phyloP scores from a whole-genome alignment of 2,113 vertebrate genomes.

The Saguinus midas region DNA sequence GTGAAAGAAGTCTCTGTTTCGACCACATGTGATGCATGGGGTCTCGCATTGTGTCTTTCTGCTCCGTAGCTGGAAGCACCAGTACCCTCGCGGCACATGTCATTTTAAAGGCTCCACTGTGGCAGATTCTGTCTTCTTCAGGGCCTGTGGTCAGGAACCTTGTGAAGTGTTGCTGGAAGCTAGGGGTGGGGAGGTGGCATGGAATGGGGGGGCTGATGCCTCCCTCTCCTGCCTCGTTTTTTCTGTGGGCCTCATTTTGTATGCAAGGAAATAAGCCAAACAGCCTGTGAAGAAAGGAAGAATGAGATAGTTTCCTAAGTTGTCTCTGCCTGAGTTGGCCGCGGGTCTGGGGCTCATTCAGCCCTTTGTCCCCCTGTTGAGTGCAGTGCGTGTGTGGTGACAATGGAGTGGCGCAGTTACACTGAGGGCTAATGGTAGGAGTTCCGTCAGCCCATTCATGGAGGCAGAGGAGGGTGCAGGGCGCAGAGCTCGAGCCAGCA shows the following conservation, averaged over 20 bases:
- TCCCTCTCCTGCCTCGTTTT: slow-evolving; percentile 79
- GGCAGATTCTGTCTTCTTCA: rapidly evolving
- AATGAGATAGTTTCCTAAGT: slow-evolving; percentile 89
- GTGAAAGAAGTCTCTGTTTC: rapidly evolving
- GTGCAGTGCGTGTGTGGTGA: slow-evolving; percentile 86
- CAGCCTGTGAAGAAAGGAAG: slow-evolving; percentile 84
- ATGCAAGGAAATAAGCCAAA: slow-evolving; percentile 86
- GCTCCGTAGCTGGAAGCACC: neutral
- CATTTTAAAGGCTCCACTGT: neutral
- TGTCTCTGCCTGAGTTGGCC: slow-evolving; percentile 88
- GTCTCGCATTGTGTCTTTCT: neutral
- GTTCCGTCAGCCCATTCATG: slow-evolving; percentile 84
- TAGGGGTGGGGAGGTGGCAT: neutral
- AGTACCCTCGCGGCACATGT: rapidly evolving
- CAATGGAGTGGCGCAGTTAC: slow-evolving; percentile 84
- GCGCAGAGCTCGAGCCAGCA: slow-evolving; percentile 66
- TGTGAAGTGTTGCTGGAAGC: neutral
- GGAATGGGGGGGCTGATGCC: neutral
- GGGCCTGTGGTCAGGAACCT: neutral
- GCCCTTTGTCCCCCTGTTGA: slow-evolving; percentile 85
- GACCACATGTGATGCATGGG: rapidly evolving
- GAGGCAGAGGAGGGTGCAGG: slow-evolving; percentile 73
- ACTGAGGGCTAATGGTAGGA: slow-evolving; percentile 76
- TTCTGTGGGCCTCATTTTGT: slow-evolving; percentile 81
- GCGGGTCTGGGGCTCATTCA: slow-evolving; percentile 84